These are phyloP conservation scores for Neofelis nebulosa DNA, from an alignment of 2,113 vertebrate species.

Conservation along the genomic window DNA sequence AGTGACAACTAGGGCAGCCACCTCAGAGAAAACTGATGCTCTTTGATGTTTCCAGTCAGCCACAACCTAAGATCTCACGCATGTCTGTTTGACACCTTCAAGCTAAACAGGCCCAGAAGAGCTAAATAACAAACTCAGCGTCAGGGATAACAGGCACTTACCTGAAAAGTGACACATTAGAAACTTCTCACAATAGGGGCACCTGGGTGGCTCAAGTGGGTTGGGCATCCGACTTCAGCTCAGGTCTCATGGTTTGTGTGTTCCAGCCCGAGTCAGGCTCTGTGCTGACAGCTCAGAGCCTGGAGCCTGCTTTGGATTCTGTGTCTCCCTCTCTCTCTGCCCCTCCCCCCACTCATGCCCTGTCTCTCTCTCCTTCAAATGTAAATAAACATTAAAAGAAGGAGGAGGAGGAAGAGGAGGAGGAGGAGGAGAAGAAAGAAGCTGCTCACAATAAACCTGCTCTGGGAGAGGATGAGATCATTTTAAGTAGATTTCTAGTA, in stretches of 20 bases:
- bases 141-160: not conserved
- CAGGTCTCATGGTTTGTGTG: too few relatives aligned
- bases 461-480: not conserved
- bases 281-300: too few relatives aligned
- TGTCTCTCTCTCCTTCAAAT: too few relatives aligned
- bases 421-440: not conserved
- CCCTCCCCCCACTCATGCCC: too few relatives aligned
- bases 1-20: not conserved
- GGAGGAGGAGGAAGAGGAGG: not conserved
- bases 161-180: slow-evolving; percentile 2
- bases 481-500: not conserved
- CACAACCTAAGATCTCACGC: not conserved
- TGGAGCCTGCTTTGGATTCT: too few relatives aligned
- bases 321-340: too few relatives aligned
- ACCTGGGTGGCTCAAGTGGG: too few relatives aligned
- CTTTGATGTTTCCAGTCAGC: not conserved
- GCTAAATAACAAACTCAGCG: not conserved
- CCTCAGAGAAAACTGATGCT: not conserved
- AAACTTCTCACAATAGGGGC: not conserved
- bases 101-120: not conserved
- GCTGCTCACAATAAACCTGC: not conserved
- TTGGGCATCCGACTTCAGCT: too few relatives aligned
- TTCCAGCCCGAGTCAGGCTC: too few relatives aligned
- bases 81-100: not conserved
- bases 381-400: too few relatives aligned